phyloP scores from a whole-genome alignment of 1,140 invertebrate genomes.

The Bilobella aurantiaca region DNA sequence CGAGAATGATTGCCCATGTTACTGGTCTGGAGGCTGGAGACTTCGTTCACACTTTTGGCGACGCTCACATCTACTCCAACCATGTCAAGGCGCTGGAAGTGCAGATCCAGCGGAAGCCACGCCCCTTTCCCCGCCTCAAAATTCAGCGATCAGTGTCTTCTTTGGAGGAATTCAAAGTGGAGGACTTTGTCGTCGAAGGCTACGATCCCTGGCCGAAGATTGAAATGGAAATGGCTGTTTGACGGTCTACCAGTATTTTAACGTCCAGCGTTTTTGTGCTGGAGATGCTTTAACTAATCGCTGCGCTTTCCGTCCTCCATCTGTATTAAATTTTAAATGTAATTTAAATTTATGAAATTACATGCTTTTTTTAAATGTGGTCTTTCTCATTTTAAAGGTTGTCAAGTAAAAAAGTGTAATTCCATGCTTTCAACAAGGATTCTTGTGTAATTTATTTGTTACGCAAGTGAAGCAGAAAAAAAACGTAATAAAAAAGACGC shows the following conservation, averaged over 20 bases:
- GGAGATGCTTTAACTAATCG: too few relatives aligned
- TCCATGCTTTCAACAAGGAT: too few relatives aligned
- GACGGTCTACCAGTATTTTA: slow-evolving; percentile 38
- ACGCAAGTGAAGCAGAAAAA: too few relatives aligned
- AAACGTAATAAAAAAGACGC: too few relatives aligned
- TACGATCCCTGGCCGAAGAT: slow-evolving; percentile 89
- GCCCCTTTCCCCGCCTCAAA: slow-evolving; percentile 69
- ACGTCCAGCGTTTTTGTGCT: too few relatives aligned
- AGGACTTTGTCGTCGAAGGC: slow-evolving; percentile 76
- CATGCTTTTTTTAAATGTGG: too few relatives aligned
- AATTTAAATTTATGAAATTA: too few relatives aligned
- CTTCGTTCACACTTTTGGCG: slow-evolving; percentile 91
- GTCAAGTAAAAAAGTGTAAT: too few relatives aligned
- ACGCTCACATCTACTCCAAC: slow-evolving; percentile 91
- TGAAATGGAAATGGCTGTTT: slow-evolving; percentile 94
- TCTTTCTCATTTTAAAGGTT: too few relatives aligned
- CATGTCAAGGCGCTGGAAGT: slow-evolving; percentile 75
- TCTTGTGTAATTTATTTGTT: too few relatives aligned
- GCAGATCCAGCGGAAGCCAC: slow-evolving; percentile 70
- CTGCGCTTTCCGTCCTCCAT: too few relatives aligned
- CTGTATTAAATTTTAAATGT: too few relatives aligned
- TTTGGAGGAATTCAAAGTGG: slow-evolving; percentile 81
- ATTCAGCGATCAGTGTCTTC: slow-evolving; percentile 57
- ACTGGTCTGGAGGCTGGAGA: slow-evolving; percentile 85
- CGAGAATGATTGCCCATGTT: slow-evolving; percentile 92